These are phyloP conservation scores for Neogobius melanostomus DNA, from an alignment of 2,113 vertebrate genomes.

Conservation along the genomic window DNA sequence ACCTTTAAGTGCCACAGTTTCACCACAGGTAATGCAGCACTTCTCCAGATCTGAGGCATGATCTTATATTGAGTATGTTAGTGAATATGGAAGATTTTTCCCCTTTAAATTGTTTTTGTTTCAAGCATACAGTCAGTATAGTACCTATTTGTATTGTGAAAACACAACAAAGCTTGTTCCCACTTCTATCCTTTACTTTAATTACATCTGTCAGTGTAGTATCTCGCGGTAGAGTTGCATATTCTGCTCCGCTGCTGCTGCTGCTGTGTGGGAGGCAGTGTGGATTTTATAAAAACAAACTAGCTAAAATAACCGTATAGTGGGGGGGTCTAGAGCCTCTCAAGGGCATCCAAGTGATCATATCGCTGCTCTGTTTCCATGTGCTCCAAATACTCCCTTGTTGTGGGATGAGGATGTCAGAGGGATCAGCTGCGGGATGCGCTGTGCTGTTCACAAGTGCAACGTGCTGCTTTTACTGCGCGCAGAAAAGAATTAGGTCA, in stretches of 20 bases:
- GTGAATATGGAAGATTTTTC: too few species aligned
- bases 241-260: constrained; percentile 2
- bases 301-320: constrained; percentile 21
- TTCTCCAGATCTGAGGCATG: too few species aligned
- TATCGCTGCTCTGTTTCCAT: constrained; percentile 26
- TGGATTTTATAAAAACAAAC: constrained; percentile 37
- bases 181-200: constrained; percentile 41
- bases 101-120: too few species aligned
- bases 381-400: constrained; percentile 6
- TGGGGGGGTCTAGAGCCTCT: constrained; percentile 8
- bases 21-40: too few species aligned
- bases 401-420: constrained; percentile 25
- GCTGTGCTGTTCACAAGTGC: constrained; percentile 46
- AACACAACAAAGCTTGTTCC: too few species aligned
- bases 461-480: constrained; percentile 49
- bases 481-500: constrained; percentile 71
- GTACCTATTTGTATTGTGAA: too few species aligned
- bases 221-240: constrained; percentile 22
- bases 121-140: too few species aligned
- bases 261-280: constrained; percentile 30
- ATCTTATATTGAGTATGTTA: too few species aligned
- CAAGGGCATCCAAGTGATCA: constrained; percentile 21
- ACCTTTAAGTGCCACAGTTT: too few species aligned
- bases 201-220: constrained; percentile 49
- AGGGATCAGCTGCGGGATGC: constrained; percentile 52